Conservation (phyloP, 2,888 invertebrate genomes). For the Orthosia cruda region DNA sequence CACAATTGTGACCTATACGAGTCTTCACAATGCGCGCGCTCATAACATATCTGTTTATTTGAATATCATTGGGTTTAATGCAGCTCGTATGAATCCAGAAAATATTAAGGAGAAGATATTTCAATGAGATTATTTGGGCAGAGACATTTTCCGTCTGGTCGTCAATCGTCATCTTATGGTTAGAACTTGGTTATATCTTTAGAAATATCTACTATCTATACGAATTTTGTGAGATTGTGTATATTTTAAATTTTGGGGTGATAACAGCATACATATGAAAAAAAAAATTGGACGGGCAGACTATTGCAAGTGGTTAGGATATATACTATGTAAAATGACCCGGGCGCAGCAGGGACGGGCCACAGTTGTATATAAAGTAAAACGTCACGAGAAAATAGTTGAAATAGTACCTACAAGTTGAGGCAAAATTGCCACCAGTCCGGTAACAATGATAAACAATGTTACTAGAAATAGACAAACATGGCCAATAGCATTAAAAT, state of each 20-base stretch:
- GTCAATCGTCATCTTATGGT: neutral
- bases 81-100: slow-evolving; percentile 6
- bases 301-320: too few species aligned
- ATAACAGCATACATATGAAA: too few species aligned
- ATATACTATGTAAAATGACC: too few species aligned
- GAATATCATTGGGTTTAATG: slow-evolving; percentile 11
- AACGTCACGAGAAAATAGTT: neutral
- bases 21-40: too few species aligned
- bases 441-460: slow-evolving; percentile 14
- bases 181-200: too few species aligned
- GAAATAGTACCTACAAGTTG: slow-evolving; percentile 3
- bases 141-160: neutral
- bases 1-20: too few species aligned
- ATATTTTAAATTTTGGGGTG: too few species aligned
- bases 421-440: neutral
- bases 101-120: neutral
- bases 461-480: slow-evolving; percentile 21
- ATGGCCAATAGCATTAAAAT: slow-evolving; percentile 6
- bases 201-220: too few species aligned
- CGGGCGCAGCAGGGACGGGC: too few species aligned
- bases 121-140: neutral
- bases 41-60: too few species aligned
- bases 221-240: too few species aligned
- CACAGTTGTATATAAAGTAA: neutral
- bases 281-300: too few species aligned